Base-by-base conservation (phyloP, 2,113 vertebrate genomes). In the Solea solea region DNA sequence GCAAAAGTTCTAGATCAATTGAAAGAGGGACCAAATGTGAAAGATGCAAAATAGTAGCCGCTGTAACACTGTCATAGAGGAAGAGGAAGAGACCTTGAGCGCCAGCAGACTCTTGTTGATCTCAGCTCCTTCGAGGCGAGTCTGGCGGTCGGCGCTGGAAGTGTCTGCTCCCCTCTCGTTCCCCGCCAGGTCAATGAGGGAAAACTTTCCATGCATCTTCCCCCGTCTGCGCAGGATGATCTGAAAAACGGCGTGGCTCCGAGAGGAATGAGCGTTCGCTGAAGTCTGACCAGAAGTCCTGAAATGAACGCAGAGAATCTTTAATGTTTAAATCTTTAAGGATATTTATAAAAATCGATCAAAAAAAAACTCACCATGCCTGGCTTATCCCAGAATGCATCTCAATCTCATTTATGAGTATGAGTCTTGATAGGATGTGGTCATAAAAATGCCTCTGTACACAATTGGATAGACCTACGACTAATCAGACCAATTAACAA, bases 81-180 rank as follows among this genome's bases (percentile, higher is more conserved):
- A 21, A 21, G 49, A 48, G 34, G 25, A 13, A 34, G 63, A 90
- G 90, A 98, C 97, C 97, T 99, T 99, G 54, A 99, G 95, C 53
- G 97, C 97, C 92, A 99, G 93, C 92, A 99, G 94, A 88, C 97
- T 99, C 92, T 99, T 99, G 92, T 99, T 99, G 90, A 98, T 99
- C 93, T 99, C 98, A 0, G 97, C 98, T 80, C 98, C 98, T 92
- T 99, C 98, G 52, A 99, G 95, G 39, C 97, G 93, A 0, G 98
- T 99, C 94, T 98, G 97, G 9, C 98, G 95, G 82, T 99, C 98
- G 0, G 98, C 97, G 74, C 97, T 99, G 2, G 96, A 98, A 1
- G 97, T 99, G 86, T 99, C 98, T 3, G 98, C 98, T 51, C 98
- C 98, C 72, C 98, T 92, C 93, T 99, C 98, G 69, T 99, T 99